Evolutionary conservation across 2,888 invertebrate genomes (phyloP).

Genomic region (Pecten maximus): DNA sequence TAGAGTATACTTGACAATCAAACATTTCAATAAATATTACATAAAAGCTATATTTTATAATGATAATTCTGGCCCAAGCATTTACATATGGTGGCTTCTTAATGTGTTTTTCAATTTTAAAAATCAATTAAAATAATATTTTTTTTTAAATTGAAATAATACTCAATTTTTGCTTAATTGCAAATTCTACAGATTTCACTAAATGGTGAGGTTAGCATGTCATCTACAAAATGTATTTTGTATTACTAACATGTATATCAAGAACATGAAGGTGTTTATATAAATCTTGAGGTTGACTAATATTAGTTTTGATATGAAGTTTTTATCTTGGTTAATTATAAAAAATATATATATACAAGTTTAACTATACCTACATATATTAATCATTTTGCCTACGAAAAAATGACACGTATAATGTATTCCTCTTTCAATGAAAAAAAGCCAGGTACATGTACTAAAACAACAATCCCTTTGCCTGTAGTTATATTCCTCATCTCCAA

Average conservation of each 20-base stretch:
- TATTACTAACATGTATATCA: neutral
- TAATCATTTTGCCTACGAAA: neutral
- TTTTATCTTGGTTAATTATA: neutral
- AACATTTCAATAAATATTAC: neutral
- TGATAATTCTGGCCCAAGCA: neutral
- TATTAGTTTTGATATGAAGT: neutral
- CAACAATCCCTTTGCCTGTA: neutral
- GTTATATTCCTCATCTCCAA: neutral
- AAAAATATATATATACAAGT: neutral
- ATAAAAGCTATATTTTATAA: neutral
- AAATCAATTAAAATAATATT: too few species aligned
- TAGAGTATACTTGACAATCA: neutral
- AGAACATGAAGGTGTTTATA: neutral
- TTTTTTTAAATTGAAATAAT: too few species aligned
- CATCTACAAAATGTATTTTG: neutral
- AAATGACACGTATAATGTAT: too few species aligned
- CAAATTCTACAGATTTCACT: neutral
- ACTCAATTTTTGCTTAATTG: too few species aligned
- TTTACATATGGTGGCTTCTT: neutral
- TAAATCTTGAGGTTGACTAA: neutral
- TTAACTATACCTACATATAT: too few species aligned
- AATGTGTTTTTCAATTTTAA: neutral
- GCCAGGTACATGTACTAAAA: neutral
- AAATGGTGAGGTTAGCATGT: neutral
- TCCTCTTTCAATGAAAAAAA: neutral